These are phyloP conservation scores for Chrysotoxum bicinctum DNA, from an alignment of 2,888 invertebrate genomes.

Conservation along the genomic window DNA sequence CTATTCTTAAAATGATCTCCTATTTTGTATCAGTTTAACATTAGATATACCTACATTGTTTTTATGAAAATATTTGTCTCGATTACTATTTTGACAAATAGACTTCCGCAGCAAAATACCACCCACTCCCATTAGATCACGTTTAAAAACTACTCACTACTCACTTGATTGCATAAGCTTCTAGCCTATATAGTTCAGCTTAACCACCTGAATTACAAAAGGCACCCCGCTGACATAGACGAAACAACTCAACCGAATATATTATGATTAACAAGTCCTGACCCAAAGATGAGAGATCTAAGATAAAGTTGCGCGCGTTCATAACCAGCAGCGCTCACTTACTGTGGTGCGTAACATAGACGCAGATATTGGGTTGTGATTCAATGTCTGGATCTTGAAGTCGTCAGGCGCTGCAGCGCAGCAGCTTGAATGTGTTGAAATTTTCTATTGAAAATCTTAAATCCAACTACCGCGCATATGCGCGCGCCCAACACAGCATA, in stretches of 20 bases:
- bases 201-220: constrained; percentile 45
- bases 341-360: constrained; percentile 36
- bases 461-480: constrained; percentile 17
- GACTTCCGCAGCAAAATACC: constrained; percentile 9
- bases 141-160: not conserved
- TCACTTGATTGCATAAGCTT: constrained; percentile 57
- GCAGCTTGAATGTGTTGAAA: constrained; percentile 63
- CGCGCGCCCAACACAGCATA: not conserved
- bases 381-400: constrained; percentile 45
- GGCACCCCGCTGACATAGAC: constrained; percentile 67
- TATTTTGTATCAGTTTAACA: too few relatives aligned
- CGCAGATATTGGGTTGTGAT: constrained; percentile 20
- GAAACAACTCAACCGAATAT: constrained; percentile 53
- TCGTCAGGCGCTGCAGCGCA: constrained; percentile 13
- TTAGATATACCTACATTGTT: too few relatives aligned
- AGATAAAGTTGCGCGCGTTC: constrained; percentile 53
- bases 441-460: constrained; percentile 16
- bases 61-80: not conserved
- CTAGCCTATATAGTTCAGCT: constrained; percentile 31
- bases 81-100: not conserved
- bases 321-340: constrained; percentile 27
- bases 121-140: constrained; percentile 22
- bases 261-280: constrained; percentile 65
- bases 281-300: constrained; percentile 67
- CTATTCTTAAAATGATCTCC: too few relatives aligned